Evolutionary conservation across 1,140 invertebrate genomes (phyloP).

Genomic region (Drosophila tristis): DNA sequence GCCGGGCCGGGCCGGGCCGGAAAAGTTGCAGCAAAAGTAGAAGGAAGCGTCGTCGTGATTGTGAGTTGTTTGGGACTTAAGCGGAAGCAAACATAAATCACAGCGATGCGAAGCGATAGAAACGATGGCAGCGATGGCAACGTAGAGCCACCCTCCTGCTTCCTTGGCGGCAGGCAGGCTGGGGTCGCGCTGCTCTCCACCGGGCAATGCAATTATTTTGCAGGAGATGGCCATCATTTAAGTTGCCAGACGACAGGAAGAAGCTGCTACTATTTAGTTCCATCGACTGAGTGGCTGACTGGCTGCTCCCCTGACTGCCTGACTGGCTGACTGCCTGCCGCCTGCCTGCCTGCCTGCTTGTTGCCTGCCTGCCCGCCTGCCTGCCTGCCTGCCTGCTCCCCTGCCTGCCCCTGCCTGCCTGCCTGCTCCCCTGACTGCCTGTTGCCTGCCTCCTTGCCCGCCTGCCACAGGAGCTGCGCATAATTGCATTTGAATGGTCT

Average conservation of each 20-base stretch:
- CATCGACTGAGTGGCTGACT: slow-evolving; percentile 11
- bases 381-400: slow-evolving; percentile 15
- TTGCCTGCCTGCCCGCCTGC: not conserved
- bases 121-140: too few relatives aligned
- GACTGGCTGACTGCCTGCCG: too few relatives aligned
- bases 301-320: too few relatives aligned
- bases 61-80: slow-evolving; percentile 65
- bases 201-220: slow-evolving; percentile 63
- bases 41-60: slow-evolving; percentile 52
- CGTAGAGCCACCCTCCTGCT: too few relatives aligned
- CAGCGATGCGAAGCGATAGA: slow-evolving; percentile 13
- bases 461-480: slow-evolving; percentile 68
- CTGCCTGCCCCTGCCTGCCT: too few relatives aligned
- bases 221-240: slow-evolving; percentile 67
- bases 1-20: too few relatives aligned
- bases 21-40: too few relatives aligned
- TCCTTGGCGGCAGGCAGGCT: too few relatives aligned
- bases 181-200: not conserved
- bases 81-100: slow-evolving; percentile 80
- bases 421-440: too few relatives aligned
- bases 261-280: slow-evolving; percentile 76
- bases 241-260: slow-evolving; percentile 65
- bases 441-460: too few relatives aligned
- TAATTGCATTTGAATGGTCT: slow-evolving; percentile 68
- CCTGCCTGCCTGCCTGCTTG: too few relatives aligned